Conservation (phyloP, 2,888 invertebrate genomes). For the Notocelia uddmanniana region DNA sequence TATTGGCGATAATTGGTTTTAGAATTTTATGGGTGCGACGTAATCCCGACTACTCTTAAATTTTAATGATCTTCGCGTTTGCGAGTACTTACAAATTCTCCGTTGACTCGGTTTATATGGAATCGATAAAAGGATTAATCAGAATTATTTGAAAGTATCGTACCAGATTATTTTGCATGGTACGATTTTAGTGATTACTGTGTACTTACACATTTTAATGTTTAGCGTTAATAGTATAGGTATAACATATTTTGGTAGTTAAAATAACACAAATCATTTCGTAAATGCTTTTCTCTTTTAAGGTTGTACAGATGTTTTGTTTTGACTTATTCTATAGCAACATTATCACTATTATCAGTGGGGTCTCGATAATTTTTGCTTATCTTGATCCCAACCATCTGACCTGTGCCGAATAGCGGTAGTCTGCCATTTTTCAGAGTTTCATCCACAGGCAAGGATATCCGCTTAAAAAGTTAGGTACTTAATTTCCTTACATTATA, state of each 20-base stretch:
- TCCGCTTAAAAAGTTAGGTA: background rate
- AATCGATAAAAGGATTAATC: background rate
- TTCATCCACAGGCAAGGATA: background rate
- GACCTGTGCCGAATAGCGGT: too few species aligned
- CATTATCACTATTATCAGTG: background rate
- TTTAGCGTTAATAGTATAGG: background rate
- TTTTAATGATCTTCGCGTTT: slow-evolving; percentile 26
- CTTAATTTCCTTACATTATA: too few species aligned
- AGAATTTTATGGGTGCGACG: slow-evolving; percentile 25
- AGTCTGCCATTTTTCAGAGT: background rate
- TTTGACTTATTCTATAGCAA: background rate
- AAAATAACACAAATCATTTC: background rate
- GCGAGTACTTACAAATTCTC: background rate
- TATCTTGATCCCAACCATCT: background rate
- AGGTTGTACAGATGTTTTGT: background rate
- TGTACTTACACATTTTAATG: background rate
- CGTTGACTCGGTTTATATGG: background rate
- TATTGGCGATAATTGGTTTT: slow-evolving; percentile 38
- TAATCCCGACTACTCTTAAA: slow-evolving; percentile 24
- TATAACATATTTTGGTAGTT: background rate
- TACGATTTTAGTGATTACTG: background rate
- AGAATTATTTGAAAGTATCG: background rate
- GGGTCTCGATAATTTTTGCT: background rate
- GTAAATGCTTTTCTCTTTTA: background rate
- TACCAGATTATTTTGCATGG: background rate